Base-by-base conservation (phyloP, 1,140 invertebrate genomes). In the Patella vulgata region DNA sequence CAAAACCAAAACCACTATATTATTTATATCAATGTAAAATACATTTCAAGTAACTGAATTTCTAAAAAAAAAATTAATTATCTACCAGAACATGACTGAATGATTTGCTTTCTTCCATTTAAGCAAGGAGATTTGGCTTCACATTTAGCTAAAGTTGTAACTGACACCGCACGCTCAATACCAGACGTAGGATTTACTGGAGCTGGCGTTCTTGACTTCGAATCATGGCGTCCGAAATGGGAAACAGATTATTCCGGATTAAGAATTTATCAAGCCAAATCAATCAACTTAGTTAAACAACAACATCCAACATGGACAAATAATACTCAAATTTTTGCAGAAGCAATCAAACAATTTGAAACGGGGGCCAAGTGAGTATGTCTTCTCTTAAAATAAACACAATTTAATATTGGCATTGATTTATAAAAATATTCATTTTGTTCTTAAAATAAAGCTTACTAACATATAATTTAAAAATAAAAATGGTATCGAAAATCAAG, bases 181-280 rank as follows among this genome's bases (percentile, higher is more conserved):
- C 65, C 71, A 55, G 50, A 73, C 55, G 30, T 54, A 21, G 62
- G 61, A 43, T 81, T 87, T 85, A 58, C 78, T 86, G 92, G 92
- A 2, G 44, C 93, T 0, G 91, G 86, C 1, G 87, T 94, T 12
- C 92, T 94, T 68, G 92, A 93, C 81, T 93, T 93, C 79, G 92
- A 93, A 78, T 90, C 89, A 17, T 94, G 92, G 92, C 81, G 91
- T 42, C 92, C 92, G 3, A 85, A 91, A 3, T 93, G 88, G 71
- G 83, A 1, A 88, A 91, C 82, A 90, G 93, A 84, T 91, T 91
- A 86, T 90, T 88, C 1, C 84, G 19, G n/a, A 21, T 52, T 66
- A 39, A 55, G 23, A 12, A 42, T 60, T 3, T 79, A 79, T 55
- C 55, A 74, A 21, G 31, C 33, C 14, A 31, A 57, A 31, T 77